Percentiles rank a stretch among this genome's conserved stretches.
These are phyloP conservation scores for Mustela nigripes DNA, from an alignment of 2,113 vertebrate species.

Conservation along the genomic window DNA sequence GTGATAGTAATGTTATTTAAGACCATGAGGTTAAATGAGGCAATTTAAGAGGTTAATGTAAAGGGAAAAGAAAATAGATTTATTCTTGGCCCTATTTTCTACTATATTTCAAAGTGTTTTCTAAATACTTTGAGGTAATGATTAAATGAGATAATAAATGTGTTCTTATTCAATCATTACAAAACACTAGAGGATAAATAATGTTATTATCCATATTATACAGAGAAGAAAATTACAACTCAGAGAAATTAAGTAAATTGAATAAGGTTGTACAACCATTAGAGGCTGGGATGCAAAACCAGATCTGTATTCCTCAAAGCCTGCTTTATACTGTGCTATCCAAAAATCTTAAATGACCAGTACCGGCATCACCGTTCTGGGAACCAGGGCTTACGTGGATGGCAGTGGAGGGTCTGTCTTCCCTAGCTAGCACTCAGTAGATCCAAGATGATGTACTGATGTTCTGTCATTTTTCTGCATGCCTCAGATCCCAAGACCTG, in stretches of 20 bases:
- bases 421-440: not conserved
- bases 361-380: not conserved
- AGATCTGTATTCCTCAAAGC: not conserved
- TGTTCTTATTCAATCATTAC: not conserved
- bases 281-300: not conserved
- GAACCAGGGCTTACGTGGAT: not conserved
- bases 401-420: not conserved
- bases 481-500: not conserved
- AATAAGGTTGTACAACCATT: not conserved
- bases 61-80: not conserved
- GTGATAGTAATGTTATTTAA: not conserved
- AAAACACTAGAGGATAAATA: not conserved
- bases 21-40: not conserved
- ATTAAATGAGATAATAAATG: conserved; percentile 32
- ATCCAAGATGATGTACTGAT: not conserved
- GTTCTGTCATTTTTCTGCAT: not conserved
- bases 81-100: not conserved
- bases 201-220: not conserved
- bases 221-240: not conserved
- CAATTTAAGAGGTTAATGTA: not conserved
- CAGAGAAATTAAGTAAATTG: not conserved
- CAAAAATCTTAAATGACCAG: not conserved
- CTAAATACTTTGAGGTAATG: not conserved
- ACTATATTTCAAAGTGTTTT: conserved; percentile 37
- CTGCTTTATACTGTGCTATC: not conserved